A percentile compares a stretch with the other conserved stretches of the same genome.
These are phyloP conservation scores for Mixornis gularis DNA, from an alignment of 2,113 vertebrate species.

Conservation along the genomic window DNA sequence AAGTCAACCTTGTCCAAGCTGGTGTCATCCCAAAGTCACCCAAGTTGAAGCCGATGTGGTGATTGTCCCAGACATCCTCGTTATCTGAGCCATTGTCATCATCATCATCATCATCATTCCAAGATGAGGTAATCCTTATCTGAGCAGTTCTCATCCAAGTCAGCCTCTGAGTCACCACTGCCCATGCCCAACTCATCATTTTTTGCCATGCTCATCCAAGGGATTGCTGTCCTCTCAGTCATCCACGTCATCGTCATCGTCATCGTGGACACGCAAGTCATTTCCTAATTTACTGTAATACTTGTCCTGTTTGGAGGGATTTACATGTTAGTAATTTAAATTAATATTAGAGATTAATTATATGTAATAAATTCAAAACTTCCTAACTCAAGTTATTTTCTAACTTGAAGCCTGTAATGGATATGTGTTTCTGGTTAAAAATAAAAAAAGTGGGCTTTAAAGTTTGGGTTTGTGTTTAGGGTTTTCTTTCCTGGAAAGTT, in stretches of 20 bases:
- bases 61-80: rapidly evolving
- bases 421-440: no score
- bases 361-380: no score
- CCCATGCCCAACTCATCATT: rapidly evolving
- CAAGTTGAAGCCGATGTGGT: rapidly evolving
- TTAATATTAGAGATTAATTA: no score
- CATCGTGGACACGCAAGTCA: rapidly evolving
- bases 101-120: background rate
- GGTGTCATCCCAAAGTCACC: background rate
- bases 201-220: background rate
- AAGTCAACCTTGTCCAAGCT: rapidly evolving
- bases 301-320: background rate
- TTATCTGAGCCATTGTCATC: background rate
- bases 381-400: no score
- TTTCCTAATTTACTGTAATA: background rate
- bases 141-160: background rate
- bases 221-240: background rate
- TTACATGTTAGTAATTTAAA: no score
- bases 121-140: background rate
- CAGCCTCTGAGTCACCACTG: background rate
- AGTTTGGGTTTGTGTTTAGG: no score
- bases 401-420: no score
- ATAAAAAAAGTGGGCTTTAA: no score
- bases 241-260: rapidly evolving
- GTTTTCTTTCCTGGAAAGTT: no score